Evolutionary conservation across 1,140 invertebrate species (phyloP), one percentile per base, ranked within the genome.

Genomic region (Homarus americanus): DNA sequence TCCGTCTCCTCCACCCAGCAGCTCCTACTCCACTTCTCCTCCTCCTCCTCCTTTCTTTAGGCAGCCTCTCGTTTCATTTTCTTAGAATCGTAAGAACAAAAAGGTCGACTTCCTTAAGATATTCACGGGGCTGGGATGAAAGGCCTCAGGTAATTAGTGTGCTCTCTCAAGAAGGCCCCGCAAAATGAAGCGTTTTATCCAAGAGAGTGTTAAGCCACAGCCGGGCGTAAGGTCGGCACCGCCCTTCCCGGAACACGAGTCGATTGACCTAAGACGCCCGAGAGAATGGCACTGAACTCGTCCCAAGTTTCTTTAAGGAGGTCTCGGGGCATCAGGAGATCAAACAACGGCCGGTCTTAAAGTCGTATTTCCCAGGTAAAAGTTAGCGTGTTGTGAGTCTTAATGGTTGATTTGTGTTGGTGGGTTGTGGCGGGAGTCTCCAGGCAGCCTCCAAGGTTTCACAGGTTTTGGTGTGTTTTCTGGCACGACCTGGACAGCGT

Each of bases 41-140:
- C 72, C 44, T 75, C 49, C 7, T 36, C 34, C 73, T 63, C 82
- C 66, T 78, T 90, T 90, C 80, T 90, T 76, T 36, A 75, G 87
- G 66, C 87, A 89, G 44, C 80, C 80, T 90, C 80, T 90, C 88
- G 82, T 90, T 90, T 90, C 88, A 90, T 90, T 90, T 90, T 90
- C 88, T 90, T 84, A 82, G 88, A 90, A 90, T 84, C 80, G 88
- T 90, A 90, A 90, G 88, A 90, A 90, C 88, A 90, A 90, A 90
- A 90, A 90, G 80, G 80, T 90, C 88, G 88, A 90, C 88, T 90
- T 90, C 88, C 82, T 90, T 90, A 90, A 90, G 88, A 90, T 90
- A 90, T 90, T 90, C 88, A 90, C 88, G 88, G 88, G 88, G 66
- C 88, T 53, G 88, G 88, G 88, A 90, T 90, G 88, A 90, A 90